Evolutionary conservation across 2,888 invertebrate species (phyloP), one percentile per base, ranked within the genome.

Genomic region (Macrophya annulata): DNA sequence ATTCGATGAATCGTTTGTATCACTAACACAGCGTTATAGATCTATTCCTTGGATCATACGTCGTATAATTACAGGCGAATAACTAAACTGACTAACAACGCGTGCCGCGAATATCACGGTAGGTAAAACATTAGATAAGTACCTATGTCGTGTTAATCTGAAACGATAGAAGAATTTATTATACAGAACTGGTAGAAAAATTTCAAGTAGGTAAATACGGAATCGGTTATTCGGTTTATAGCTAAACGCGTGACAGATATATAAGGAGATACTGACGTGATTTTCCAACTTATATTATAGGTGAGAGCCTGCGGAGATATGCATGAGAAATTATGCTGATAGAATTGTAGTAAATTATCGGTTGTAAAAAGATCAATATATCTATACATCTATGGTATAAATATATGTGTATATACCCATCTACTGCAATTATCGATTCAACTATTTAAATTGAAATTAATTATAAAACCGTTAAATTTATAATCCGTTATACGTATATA

Each of bases 391-490:
- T 31, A 40, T 31, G 15, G 17, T 40, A 17, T 40, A 40, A n/a
- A 71, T 17, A 15, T 40, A 40, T 3, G 37, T 31, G 10, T n/a
- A 31, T 15, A 5, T 37, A n/a, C n/a, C 25, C 37, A 71, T 9
- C n/a, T 71, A 71, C 25, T 10, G 68, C 17, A 37, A 37, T 31
- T 37, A 68, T 68, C 37, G 17, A 37, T 68, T 15, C 5, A 21
- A 37, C 68, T 68, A 68, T 68, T 68, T 68, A 21, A 74, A 74
- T 74, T 45, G 72, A 25, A 74, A 74, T 74, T 74, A 74, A 74
- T 74, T 21, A 74, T 43, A 45, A 43, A 21, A 45, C n/a, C 45
- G 45, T 45, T 12, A 15, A 45, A n/a, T 43, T 37, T 31, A 25
- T 15, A 31, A 31, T 31, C 31, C 31, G 1, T 3, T 31, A 31